Evolutionary conservation across 2,113 vertebrate genomes (phyloP).

Genomic region (Solenodon paradoxus): DNA sequence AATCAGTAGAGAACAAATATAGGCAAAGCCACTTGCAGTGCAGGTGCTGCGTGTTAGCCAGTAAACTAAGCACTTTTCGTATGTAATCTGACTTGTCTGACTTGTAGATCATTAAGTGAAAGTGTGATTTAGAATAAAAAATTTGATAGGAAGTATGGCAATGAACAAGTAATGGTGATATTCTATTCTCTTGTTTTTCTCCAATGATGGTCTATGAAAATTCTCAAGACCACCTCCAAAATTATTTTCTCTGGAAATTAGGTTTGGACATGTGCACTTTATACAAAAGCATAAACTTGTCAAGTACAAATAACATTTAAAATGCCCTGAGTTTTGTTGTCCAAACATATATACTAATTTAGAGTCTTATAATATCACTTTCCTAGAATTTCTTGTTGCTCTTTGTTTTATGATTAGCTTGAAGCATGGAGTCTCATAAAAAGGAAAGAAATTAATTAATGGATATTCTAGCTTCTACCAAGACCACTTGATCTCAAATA

Average conservation of each 20-base stretch:
- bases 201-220: neutral
- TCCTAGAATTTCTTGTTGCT: neutral
- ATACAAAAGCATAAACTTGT: neutral
- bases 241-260: neutral
- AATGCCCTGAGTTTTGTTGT: neutral
- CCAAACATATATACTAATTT: neutral
- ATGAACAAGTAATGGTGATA: neutral
- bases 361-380: constrained; percentile 2
- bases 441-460: neutral
- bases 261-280: neutral
- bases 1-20: neutral
- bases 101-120: neutral
- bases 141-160: neutral
- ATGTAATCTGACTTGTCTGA: neutral
- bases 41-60: neutral
- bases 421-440: neutral
- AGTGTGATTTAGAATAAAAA: neutral
- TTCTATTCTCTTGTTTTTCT: neutral
- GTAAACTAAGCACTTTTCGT: neutral
- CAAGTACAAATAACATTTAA: neutral
- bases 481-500: neutral
- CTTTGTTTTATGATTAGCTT: neutral
- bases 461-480: neutral
- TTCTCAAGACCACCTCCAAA: neutral
- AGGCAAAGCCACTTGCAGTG: neutral